Evolutionary conservation across 2,113 vertebrate species (phyloP), one percentile per base, ranked within the genome.

Genomic region (Rhinolophus sinicus): DNA sequence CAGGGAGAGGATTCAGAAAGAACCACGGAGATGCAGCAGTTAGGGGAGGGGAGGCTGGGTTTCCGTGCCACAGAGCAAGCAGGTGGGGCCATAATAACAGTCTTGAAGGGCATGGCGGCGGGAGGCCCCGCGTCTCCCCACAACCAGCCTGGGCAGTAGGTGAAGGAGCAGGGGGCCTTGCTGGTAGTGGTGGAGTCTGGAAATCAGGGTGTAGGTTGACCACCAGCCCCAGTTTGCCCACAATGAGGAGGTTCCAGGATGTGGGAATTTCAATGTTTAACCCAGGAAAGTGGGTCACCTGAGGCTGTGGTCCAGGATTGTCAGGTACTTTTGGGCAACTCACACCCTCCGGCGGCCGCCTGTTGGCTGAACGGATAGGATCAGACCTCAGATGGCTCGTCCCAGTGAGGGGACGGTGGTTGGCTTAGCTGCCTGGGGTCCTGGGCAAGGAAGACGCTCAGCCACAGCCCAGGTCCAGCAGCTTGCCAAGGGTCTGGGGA

Each of bases 211-310:
- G 13, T 3, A 33, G 11, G 5, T 2, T 8, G 44, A 13, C 35
- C 5, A 2, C 26, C 26, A 2, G 38, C 13, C 52, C 30, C 8
- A 6, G 0, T 24, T 3, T 47, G 56, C 40, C 52, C 5, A 2
- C 14, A 38, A 50, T 6, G 3, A 33, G 47, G 16, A 33, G 5
- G 30, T 24, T 78, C 77, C 15, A 10, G 76, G 50, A n/a, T 8
- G 52, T 5, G 33, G 35, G 35, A 44, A 26, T 69, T 16, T 44
- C 50, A 26, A 35, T 58, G 88, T 92, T 62, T 30, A 82, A 52
- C 0, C 47, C 0, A 1, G 76, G 35, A 24, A 47, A 38, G 21
- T 47, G 3, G 67, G 56, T 60, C 0, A 0, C 0, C 5, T 60
- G 9, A 1, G 24, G 67, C 40, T n/a, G 54, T 12, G 67, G 67